Base-by-base conservation (phyloP, 1,140 invertebrate genomes). In the Diprion similis region DNA sequence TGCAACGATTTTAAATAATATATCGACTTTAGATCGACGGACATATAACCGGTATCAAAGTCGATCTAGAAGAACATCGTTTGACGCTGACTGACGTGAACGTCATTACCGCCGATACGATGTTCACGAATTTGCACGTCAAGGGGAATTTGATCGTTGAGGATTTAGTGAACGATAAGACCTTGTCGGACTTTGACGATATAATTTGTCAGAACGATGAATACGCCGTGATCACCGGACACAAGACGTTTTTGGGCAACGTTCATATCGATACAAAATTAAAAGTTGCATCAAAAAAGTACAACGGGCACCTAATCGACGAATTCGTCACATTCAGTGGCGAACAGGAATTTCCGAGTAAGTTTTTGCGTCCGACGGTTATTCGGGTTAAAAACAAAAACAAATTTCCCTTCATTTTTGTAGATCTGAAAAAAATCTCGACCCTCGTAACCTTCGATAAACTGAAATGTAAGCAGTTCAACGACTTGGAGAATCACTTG, bases 381-480 rank as follows among this genome's bases (percentile, higher is more conserved):
- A 68, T 19, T 15, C 66, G 24, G 6, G 11, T 8, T 68, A 15
- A 11, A 68, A 19, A 45, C 6, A 15, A 19, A 68, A 68, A 19
- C 0, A 11, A 0, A 15, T 64, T 0, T 15, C 59, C 18, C 18
- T 6, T 19, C 3, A 68, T 68, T 19, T 76, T 79, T 77, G 15
- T 47, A 85, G 84, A 85, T 79, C 78, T 86, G 17, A 76, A 18
- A 10, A 79, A 77, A 72, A 84, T 86, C 64, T 79, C 76, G 6
- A 70, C 77, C 8, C 75, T 81, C 46, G 73, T 79, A 0, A 81
- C 66, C 0, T 83, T 86, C 46, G 70, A 46, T 15, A 73, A 81
- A 24, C 59, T 83, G 8, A 77, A 68, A 17, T 59, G 0, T 74
- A 79, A n/a, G 76, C 69, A 19, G 79, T 17, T 78, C 9, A 18